phyloP scores from a whole-genome alignment of 2,888 invertebrate genomes.

The Andrena bicolor region DNA sequence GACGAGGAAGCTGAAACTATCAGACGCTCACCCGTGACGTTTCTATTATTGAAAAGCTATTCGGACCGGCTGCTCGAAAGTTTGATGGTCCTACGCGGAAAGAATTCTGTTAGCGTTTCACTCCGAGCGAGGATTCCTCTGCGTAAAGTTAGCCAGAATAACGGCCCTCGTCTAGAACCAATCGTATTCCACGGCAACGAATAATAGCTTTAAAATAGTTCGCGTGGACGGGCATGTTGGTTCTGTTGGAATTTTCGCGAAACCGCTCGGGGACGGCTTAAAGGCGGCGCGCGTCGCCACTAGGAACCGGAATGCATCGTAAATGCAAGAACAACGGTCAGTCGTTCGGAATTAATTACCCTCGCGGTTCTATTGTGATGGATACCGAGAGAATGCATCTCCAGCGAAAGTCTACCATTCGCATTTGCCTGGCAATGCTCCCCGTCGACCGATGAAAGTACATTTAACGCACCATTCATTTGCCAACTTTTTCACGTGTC shows the following conservation, averaged over 20 bases:
- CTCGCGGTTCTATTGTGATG: conserved; percentile 24
- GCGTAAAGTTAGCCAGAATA: conserved; percentile 21
- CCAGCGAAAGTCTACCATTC: conserved; percentile 38
- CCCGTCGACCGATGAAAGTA: conserved; percentile 27
- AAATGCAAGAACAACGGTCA: conserved; percentile 38
- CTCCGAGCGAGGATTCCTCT: conserved; percentile 25
- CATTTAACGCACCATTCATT: conserved; percentile 31
- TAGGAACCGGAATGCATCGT: conserved; percentile 39
- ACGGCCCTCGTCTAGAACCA: conserved; percentile 32
- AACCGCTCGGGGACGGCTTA: conserved; percentile 15
- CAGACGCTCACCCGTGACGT: not conserved
- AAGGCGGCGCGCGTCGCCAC: conserved; percentile 27
- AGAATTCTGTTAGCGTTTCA: conserved; percentile 12
- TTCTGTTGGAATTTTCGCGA: conserved; percentile 40
- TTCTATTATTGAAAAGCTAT: conserved; percentile 5
- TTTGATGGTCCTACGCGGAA: not conserved
- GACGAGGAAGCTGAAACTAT: not conserved
- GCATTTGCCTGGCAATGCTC: not conserved
- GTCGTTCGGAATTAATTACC: conserved; percentile 42
- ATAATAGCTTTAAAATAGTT: conserved; percentile 49
- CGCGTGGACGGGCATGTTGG: conserved; percentile 1
- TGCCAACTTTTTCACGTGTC: conserved; percentile 5
- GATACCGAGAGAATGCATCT: conserved; percentile 18
- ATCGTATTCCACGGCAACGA: conserved; percentile 27
- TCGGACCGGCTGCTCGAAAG: not conserved